Evolutionary conservation across 2,797 vertebrate genomes (phyloP).

Genomic region (Varecia variegata): DNA sequence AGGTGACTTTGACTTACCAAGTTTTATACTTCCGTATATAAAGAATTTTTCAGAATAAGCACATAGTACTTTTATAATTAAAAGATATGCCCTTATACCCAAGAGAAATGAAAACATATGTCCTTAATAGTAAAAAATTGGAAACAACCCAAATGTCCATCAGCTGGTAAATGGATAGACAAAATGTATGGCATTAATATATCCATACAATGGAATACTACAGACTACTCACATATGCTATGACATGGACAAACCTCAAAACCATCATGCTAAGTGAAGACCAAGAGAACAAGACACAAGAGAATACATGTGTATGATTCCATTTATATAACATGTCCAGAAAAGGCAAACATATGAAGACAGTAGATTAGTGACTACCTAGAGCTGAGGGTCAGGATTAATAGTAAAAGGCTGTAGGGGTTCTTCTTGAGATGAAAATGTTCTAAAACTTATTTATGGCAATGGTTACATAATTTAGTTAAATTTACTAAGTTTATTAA

Average conservation of each 20-base stretch:
- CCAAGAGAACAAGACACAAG: background rate
- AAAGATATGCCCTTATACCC: background rate
- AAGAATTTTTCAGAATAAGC: background rate
- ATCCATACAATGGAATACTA: background rate
- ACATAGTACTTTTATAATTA: constrained; percentile 33
- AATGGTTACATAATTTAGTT: background rate
- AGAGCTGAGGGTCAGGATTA: background rate
- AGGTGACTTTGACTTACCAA: background rate
- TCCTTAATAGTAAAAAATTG: background rate
- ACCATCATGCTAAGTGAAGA: background rate
- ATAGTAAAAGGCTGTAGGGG: background rate
- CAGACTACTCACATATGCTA: background rate
- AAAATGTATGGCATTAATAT: background rate
- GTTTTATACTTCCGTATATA: background rate
- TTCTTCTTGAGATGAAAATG: background rate
- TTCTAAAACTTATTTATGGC: background rate
- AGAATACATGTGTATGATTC: background rate
- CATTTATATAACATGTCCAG: background rate
- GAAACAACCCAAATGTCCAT: background rate
- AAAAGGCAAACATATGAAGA: constrained; percentile 12
- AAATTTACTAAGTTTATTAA: background rate
- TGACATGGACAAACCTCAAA: background rate
- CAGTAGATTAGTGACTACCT: background rate
- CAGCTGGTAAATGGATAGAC: background rate
- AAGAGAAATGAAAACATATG: background rate